phyloP scores from a whole-genome alignment of 2,113 vertebrate genomes.

The Daphoenositta chrysoptera region DNA sequence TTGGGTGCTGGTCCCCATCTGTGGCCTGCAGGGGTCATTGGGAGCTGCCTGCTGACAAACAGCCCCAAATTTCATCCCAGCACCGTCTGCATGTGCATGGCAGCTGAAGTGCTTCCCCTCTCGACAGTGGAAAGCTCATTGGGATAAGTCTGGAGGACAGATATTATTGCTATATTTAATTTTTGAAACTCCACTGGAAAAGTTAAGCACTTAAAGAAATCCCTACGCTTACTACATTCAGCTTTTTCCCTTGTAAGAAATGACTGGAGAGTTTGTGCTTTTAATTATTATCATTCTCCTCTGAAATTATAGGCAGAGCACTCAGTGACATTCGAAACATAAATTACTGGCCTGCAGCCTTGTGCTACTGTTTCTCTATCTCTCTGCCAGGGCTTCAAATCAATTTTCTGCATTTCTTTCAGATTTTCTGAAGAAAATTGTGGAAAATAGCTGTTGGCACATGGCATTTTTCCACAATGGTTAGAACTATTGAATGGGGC shows the following conservation, averaged over 20 bases:
- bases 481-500: conserved; percentile 76
- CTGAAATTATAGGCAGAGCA: conserved; percentile 77
- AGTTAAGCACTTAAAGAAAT: conserved; percentile 68
- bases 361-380: conserved; percentile 75
- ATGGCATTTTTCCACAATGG: conserved; percentile 80
- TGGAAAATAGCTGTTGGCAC: conserved; percentile 82
- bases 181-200: conserved; percentile 72
- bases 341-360: conserved; percentile 81
- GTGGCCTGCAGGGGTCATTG: not conserved
- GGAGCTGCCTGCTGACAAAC: not conserved
- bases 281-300: conserved; percentile 81
- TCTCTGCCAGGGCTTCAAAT: conserved; percentile 74
- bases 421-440: conserved; percentile 76
- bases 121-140: not conserved
- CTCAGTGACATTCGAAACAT: conserved; percentile 77
- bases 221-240: conserved; percentile 57
- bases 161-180: conserved; percentile 50
- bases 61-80: not conserved
- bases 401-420: conserved; percentile 80
- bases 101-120: not conserved
- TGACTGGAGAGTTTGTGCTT: conserved; percentile 72
- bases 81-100: not conserved
- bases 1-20: fast-evolving
- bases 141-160: conserved; percentile 7
- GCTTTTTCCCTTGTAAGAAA: conserved; percentile 68